These are phyloP conservation scores for Illadopsis cleaveri DNA, from an alignment of 2,113 vertebrate genomes.

Conservation along the genomic window DNA sequence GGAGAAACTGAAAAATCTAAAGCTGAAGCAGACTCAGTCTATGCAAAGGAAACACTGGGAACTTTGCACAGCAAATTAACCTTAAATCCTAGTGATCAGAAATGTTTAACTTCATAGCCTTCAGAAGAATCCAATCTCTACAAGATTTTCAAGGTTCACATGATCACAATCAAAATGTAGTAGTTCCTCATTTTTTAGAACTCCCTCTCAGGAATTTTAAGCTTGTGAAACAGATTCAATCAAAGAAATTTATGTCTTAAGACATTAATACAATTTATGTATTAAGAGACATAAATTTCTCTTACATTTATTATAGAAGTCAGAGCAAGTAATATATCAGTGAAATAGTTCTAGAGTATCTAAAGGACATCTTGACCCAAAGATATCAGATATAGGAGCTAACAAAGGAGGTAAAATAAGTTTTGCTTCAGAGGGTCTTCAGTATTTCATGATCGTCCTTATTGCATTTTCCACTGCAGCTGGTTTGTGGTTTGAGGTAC, in stretches of 20 bases:
- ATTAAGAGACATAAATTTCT: neutral
- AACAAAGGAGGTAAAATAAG: neutral
- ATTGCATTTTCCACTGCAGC: neutral
- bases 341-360: neutral
- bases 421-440: neutral
- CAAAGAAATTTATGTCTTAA: neutral
- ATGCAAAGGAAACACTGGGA: neutral
- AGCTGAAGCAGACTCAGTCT: neutral
- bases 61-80: neutral
- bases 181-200: neutral
- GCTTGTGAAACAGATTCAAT: neutral
- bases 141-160: neutral
- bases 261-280: too few species aligned
- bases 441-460: neutral
- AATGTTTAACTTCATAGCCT: neutral
- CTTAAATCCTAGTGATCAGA: neutral
- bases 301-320: neutral
- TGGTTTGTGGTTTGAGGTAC: neutral
- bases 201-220: neutral
- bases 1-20: neutral
- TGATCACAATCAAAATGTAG: neutral
- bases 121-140: neutral
- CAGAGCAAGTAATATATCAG: neutral
- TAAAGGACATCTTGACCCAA: neutral
- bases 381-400: neutral